These are phyloP conservation scores for Chironomus tepperi DNA, from an alignment of 1,140 invertebrate species.

Conservation along the genomic window DNA sequence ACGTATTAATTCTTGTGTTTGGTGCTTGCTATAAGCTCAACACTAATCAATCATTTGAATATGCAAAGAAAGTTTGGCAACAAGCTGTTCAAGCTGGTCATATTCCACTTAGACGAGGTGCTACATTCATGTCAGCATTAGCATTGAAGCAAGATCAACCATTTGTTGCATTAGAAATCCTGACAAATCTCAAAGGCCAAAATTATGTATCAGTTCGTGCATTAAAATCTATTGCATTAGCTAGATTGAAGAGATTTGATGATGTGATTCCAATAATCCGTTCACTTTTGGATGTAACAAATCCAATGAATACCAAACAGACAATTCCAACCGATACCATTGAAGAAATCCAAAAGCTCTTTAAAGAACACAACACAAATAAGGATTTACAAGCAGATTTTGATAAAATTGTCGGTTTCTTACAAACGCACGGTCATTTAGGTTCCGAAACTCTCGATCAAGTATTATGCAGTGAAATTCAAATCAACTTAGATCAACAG, in stretches of 20 bases:
- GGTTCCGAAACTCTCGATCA: background rate
- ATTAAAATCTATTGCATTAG: slow-evolving; percentile 52
- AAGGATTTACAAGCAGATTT: slow-evolving; percentile 28
- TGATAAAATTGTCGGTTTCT: background rate
- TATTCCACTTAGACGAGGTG: slow-evolving; percentile 47
- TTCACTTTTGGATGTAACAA: slow-evolving; percentile 47
- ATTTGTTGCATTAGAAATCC: slow-evolving; percentile 56
- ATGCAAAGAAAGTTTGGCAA: slow-evolving; percentile 50
- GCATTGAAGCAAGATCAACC: slow-evolving; percentile 59
- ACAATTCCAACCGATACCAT: slow-evolving; percentile 39
- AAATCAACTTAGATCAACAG: background rate
- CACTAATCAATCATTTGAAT: slow-evolving; percentile 56
- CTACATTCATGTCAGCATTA: slow-evolving; percentile 52
- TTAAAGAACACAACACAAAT: slow-evolving; percentile 29
- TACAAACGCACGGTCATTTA: background rate
- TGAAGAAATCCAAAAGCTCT: background rate
- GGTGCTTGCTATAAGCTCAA: slow-evolving; percentile 71
- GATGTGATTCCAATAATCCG: slow-evolving; percentile 55
- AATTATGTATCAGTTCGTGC: slow-evolving; percentile 59
- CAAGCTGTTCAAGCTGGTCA: slow-evolving; percentile 47
- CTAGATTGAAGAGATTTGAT: slow-evolving; percentile 50
- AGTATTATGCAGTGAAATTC: background rate
- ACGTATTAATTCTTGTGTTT: slow-evolving; percentile 52
- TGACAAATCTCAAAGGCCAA: slow-evolving; percentile 42
- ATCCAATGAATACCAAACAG: slow-evolving; percentile 41